These are phyloP conservation scores for Sacculina carcini DNA, from an alignment of 2,888 invertebrate species.

Conservation along the genomic window DNA sequence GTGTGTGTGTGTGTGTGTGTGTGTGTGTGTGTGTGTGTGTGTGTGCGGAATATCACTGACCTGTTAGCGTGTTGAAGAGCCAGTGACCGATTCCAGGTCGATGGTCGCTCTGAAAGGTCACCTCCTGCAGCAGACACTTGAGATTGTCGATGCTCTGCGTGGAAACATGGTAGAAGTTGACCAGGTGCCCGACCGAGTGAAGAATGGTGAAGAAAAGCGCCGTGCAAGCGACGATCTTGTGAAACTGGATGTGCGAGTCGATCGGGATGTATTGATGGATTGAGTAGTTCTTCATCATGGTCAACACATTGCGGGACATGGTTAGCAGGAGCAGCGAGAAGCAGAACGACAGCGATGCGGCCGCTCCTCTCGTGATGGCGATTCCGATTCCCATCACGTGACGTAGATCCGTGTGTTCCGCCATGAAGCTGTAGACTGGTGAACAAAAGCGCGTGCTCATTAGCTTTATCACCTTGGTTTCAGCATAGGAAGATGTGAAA, in stretches of 20 bases:
- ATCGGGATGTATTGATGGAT: conserved; percentile 79
- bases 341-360: conserved; percentile 78
- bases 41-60: conserved; percentile 24
- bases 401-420: conserved; percentile 74
- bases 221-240: conserved; percentile 85
- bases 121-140: conserved; percentile 70
- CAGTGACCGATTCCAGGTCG: conserved; percentile 81
- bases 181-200: conserved; percentile 79
- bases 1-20: background rate
- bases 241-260: conserved; percentile 80
- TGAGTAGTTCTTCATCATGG: conserved; percentile 75
- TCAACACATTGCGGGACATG: conserved; percentile 73
- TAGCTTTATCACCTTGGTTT: no score
- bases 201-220: conserved; percentile 73
- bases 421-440: conserved; percentile 76
- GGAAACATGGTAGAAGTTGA: conserved; percentile 90
- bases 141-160: conserved; percentile 82
- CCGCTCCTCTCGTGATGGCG: conserved; percentile 77
- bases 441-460: conserved; percentile 8
- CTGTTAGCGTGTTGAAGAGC: conserved; percentile 83
- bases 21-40: background rate
- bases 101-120: conserved; percentile 78
- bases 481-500: no score
- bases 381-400: conserved; percentile 95
- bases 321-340: conserved; percentile 70